Conservation (phyloP, 2,797 vertebrate species). For the Scomberomorus guttatus region DNA sequence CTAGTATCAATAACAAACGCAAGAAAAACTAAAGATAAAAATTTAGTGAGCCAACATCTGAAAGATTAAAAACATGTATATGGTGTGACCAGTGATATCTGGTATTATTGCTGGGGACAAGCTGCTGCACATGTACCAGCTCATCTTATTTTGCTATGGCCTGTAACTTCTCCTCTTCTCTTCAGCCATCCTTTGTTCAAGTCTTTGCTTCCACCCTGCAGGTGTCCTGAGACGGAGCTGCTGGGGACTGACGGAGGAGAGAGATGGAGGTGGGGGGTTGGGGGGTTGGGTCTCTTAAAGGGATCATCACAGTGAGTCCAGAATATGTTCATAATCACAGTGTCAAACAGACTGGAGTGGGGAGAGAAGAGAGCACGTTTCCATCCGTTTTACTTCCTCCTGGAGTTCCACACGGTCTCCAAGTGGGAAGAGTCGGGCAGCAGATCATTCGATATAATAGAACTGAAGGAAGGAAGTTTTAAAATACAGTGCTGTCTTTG, state of each 20-base stretch:
- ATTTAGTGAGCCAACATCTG: constrained; percentile 43
- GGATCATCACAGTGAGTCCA: constrained; percentile 92
- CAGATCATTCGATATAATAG: constrained; percentile 37
- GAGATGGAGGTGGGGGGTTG: constrained; percentile 82
- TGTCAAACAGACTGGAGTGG: constrained; percentile 75
- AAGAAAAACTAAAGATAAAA: constrained; percentile 65
- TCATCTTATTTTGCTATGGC: constrained; percentile 58
- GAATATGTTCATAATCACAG: constrained; percentile 87
- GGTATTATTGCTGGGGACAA: constrained; percentile 85
- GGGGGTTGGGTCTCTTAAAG: constrained; percentile 83
- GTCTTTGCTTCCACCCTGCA: constrained; percentile 63
- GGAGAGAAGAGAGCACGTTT: constrained; percentile 56
- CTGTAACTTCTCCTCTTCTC: constrained; percentile 44
- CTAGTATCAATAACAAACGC: constrained; percentile 58
- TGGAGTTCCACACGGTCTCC: constrained; percentile 41
- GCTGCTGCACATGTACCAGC: constrained; percentile 70
- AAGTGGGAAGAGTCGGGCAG: constrained; percentile 44
- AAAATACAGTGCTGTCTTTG: constrained; percentile 50
- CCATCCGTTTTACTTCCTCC: constrained; percentile 56
- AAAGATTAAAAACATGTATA: constrained; percentile 57
- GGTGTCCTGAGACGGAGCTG: constrained; percentile 63
- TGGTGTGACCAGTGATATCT: constrained; percentile 62
- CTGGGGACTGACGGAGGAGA: constrained; percentile 79
- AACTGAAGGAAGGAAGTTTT: constrained; percentile 62
- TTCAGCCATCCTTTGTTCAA: constrained; percentile 38